Conservation (phyloP, 2,797 vertebrate genomes). For the Dromococcyx pavoninus region DNA sequence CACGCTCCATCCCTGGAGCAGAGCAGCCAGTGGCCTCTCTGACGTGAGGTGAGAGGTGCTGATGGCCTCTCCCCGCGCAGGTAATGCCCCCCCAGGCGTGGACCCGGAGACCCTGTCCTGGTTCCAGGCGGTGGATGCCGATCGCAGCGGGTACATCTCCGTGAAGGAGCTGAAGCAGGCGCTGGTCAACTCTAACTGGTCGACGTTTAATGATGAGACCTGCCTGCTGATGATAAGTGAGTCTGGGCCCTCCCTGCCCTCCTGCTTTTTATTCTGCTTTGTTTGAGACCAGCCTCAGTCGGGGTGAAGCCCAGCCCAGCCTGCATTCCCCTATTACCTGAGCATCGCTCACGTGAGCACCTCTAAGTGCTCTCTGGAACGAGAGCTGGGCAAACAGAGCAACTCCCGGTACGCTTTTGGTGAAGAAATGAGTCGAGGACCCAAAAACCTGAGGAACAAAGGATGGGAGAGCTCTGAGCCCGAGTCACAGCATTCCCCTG, state of each 20-base stretch:
- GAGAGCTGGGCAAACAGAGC: not conserved
- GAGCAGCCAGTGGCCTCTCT: not conserved
- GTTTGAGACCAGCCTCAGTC: fast-evolving
- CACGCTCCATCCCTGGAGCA: fast-evolving
- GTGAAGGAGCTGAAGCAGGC: slow-evolving; percentile 93
- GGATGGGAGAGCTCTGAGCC: not conserved
- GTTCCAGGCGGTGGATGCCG: slow-evolving; percentile 89
- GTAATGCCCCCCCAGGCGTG: slow-evolving; percentile 82
- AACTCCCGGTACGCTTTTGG: not conserved
- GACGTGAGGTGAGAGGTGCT: not conserved
- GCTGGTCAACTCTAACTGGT: slow-evolving; percentile 94
- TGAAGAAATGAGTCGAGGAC: fast-evolving
- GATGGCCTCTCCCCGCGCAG: slow-evolving; percentile 58
- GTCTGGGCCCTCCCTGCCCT: slow-evolving; percentile 46
- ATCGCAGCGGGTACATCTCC: slow-evolving; percentile 90
- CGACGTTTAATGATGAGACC: slow-evolving; percentile 91
- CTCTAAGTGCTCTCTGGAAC: not conserved
- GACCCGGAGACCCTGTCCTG: slow-evolving; percentile 90
- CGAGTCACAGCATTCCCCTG: fast-evolving
- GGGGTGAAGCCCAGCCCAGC: not conserved
- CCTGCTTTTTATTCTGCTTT: fast-evolving
- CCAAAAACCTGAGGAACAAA: not conserved
- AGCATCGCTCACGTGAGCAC: fast-evolving
- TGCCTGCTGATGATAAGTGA: slow-evolving; percentile 97
- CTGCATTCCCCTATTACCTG: not conserved